Percentiles rank a stretch among this genome's conserved stretches.
phyloP scores from a whole-genome alignment of 2,113 vertebrate species.

The Eleginops maclovinus region DNA sequence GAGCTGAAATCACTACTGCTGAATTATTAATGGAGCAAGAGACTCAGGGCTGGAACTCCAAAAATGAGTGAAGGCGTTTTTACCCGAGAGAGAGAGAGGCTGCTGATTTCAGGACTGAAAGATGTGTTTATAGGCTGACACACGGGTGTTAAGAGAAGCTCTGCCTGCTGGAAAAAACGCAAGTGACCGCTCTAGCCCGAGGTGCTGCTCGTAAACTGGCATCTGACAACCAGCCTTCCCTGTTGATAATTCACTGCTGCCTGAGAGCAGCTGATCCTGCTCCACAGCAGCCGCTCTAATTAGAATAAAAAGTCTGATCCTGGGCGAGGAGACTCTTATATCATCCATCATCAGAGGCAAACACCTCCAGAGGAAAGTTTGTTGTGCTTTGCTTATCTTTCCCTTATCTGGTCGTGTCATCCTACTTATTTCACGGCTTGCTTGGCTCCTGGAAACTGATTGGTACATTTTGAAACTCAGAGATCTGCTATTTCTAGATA shows the following conservation, averaged over 20 bases:
- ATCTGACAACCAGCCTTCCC: slow-evolving; percentile 46
- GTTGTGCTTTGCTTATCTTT: slow-evolving; percentile 9
- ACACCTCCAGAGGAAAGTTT: slow-evolving; percentile 16
- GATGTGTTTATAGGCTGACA: slow-evolving; percentile 48
- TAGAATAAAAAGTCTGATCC: slow-evolving; percentile 54
- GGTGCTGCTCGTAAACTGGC: slow-evolving; percentile 47
- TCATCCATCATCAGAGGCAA: slow-evolving; percentile 46
- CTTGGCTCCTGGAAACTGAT: no score
- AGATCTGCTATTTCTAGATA: no score
- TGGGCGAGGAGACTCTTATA: slow-evolving; percentile 22
- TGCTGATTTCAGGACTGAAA: slow-evolving; percentile 6
- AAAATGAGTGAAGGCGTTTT: neutral
- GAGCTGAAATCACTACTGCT: slow-evolving; percentile 46
- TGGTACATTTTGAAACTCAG: no score
- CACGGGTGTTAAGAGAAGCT: slow-evolving; percentile 32
- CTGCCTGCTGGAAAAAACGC: slow-evolving; percentile 34
- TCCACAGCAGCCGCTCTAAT: slow-evolving; percentile 46
- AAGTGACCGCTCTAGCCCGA: slow-evolving; percentile 37
- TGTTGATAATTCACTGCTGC: slow-evolving; percentile 59
- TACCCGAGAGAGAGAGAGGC: neutral
- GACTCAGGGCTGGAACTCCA: slow-evolving; percentile 5
- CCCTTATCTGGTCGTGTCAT: slow-evolving; percentile 18
- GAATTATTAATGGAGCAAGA: slow-evolving; percentile 48
- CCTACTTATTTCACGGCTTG: neutral
- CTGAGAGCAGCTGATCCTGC: slow-evolving; percentile 43